Percentiles rank a stretch among this genome's conserved stretches.
Evolutionary conservation across 2,113 vertebrate species (phyloP).

Genomic region (Hemicordylus capensis): DNA sequence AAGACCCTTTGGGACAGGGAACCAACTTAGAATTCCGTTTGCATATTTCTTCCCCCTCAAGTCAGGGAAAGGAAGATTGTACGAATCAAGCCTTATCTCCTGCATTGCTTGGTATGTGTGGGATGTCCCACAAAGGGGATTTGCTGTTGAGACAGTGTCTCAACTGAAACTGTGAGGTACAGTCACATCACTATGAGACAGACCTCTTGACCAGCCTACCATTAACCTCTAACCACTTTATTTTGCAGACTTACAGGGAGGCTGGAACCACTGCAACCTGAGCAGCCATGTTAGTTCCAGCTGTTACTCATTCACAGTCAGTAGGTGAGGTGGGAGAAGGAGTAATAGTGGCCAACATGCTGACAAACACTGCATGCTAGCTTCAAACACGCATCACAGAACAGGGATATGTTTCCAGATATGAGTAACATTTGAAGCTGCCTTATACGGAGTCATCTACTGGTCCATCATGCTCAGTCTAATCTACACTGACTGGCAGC

Average conservation of each 20-base stretch:
- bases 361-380: too few relatives aligned
- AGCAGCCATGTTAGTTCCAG: background rate
- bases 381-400: too few relatives aligned
- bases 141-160: too few relatives aligned
- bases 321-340: background rate
- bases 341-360: background rate
- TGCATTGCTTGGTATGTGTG: background rate
- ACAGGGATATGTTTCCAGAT: background rate
- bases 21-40: too few relatives aligned
- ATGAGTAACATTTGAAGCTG: too few relatives aligned
- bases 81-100: background rate
- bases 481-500: too few relatives aligned
- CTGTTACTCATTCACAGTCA: background rate
- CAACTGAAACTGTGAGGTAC: background rate
- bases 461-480: too few relatives aligned
- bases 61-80: background rate
- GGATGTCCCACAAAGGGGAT: background rate
- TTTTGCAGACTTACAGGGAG: background rate
- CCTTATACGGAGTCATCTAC: too few relatives aligned
- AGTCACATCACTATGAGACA: background rate
- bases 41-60: background rate
- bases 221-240: background rate
- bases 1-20: too few relatives aligned
- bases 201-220: too few relatives aligned
- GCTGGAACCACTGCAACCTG: too few relatives aligned